Percentiles rank a stretch among this genome's conserved stretches.
These are phyloP conservation scores for Cygnus atratus DNA, from an alignment of 2,113 vertebrate genomes.

Conservation along the genomic window DNA sequence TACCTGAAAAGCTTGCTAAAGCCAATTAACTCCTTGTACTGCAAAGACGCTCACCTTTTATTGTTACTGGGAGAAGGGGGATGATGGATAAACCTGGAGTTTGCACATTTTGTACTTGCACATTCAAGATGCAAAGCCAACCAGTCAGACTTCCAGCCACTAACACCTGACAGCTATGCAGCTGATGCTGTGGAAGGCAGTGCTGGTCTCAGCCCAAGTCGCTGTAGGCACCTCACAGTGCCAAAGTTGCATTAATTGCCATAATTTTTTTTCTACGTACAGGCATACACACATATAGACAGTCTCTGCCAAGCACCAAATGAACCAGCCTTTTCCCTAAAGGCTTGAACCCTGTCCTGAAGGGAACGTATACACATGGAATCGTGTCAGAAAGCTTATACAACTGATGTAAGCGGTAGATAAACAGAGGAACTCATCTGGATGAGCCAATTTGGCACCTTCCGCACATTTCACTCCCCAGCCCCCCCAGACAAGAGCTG, in stretches of 20 bases:
- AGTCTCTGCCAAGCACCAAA: neutral
- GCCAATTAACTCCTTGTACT: neutral
- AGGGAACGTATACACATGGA: neutral
- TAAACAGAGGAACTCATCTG: conserved; percentile 23
- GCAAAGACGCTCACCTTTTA: neutral
- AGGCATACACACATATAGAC: accelerated
- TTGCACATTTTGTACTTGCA: neutral
- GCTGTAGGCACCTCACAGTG: neutral
- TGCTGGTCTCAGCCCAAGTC: neutral
- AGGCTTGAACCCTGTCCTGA: neutral
- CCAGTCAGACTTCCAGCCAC: neutral
- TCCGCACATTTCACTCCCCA: neutral
- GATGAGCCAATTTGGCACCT: conserved; percentile 34
- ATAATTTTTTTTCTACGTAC: neutral
- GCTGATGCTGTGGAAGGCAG: neutral
- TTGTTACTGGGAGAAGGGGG: neutral
- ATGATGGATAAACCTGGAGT: neutral
- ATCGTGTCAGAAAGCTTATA: neutral
- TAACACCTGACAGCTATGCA: neutral
- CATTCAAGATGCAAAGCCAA: neutral
- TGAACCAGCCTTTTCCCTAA: neutral
- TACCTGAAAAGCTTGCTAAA: conserved; percentile 13
- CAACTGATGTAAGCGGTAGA: conserved; percentile 17
- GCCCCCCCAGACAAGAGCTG: neutral
- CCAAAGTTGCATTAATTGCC: neutral